Evolutionary conservation across 2,113 vertebrate species (phyloP).

Genomic region (Chiloscyllium plagiosum): DNA sequence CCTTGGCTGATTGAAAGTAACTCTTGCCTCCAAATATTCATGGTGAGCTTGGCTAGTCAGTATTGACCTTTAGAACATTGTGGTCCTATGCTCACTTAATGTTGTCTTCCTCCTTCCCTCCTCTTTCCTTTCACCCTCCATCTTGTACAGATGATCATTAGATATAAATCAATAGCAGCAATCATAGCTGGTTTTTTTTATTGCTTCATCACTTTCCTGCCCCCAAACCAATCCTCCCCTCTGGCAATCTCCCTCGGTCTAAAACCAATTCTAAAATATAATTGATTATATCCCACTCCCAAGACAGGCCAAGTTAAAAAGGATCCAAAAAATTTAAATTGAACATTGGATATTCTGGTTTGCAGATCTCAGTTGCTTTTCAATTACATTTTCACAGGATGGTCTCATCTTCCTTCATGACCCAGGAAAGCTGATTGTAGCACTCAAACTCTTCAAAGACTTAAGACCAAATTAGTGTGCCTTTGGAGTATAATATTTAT

Average conservation of each 20-base stretch:
- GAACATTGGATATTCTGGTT: neutral
- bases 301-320: neutral
- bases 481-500: neutral
- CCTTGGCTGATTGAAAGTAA: neutral
- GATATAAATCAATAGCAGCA: too few species aligned
- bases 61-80: neutral
- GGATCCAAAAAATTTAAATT: neutral
- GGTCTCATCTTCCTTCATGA: neutral
- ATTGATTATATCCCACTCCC: neutral
- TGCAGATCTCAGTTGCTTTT: neutral
- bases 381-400: neutral
- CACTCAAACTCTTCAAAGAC: neutral
- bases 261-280: neutral
- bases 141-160: too few species aligned
- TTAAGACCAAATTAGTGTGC: neutral
- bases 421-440: neutral
- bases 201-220: too few species aligned
- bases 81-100: neutral
- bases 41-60: neutral
- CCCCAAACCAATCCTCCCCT: neutral
- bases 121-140: too few species aligned
- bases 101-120: too few species aligned
- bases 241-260: neutral
- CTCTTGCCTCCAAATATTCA: neutral
- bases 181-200: too few species aligned